Base-by-base conservation (phyloP, 1,140 invertebrate species). In the Solenopsis invicta region DNA sequence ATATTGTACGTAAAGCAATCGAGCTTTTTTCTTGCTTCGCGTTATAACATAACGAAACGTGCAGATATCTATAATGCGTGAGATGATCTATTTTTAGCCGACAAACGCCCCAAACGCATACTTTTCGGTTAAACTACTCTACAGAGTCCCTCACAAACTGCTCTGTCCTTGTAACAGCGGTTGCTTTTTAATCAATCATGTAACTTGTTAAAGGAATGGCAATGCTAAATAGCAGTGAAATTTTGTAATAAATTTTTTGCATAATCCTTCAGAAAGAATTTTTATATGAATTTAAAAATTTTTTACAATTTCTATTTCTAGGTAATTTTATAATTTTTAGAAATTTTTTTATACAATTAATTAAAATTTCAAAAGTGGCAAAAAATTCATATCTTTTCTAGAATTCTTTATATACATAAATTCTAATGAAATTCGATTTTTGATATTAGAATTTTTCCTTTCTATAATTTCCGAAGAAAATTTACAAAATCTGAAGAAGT, bases 1-100 rank as follows among this genome's bases (percentile, higher is more conserved):
- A 34, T 37, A 21, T 8, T 66, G 48, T 37, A 41, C 8, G 9
- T 72, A 50, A 48, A 41, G 16, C 21, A 29, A 34, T 45, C 8
- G 16, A 37, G 56, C 21, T 24, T 62, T 48, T 82, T 16, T 61
- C 41, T 61, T 29, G 78, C 16, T 56, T 13, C 18, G 12, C 8
- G 18, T 13, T 59, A 4, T 48, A 34, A 37, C n/a, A 29, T 1
- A 82, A 24, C 24, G 24, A 78, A 34, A 77, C 6, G 18, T 56
- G 18, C 52, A 9, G 41, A 48, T 48, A n/a, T 24, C 12, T 21
- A 16, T 16, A 21, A 72, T 10, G 45, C 9, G 24, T 50, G 4
- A 8, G 8, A 69, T 69, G n/a, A n/a, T 50, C 71, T 82, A 87
- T 75, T 69, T 85, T 61, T 71, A 88, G 74, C 87, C 10, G 52